Conservation (phyloP, 2,888 invertebrate genomes). For the Scaeva pyrastri region DNA sequence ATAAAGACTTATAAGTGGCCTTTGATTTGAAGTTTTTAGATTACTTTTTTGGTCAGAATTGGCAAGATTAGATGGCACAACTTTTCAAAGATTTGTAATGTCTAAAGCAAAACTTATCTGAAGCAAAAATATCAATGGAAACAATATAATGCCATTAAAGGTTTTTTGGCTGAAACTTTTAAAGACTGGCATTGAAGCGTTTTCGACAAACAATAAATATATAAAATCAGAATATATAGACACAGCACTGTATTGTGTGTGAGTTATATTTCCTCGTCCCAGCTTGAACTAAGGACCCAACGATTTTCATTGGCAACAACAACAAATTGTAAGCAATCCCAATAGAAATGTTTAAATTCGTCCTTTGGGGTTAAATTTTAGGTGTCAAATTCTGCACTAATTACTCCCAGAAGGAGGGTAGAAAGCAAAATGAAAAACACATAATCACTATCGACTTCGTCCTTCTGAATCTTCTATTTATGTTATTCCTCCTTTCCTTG, state of each 20-base stretch:
- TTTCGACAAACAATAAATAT: no score
- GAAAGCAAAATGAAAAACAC: not conserved
- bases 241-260: constrained; percentile 1
- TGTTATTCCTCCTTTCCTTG: not conserved
- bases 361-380: constrained; percentile 9
- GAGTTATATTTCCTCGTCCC: not conserved
- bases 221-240: no score
- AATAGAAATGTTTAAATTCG: not conserved
- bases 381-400: constrained; percentile 29
- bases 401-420: constrained; percentile 10
- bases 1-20: no score
- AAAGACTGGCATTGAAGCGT: no score
- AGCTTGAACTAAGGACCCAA: not conserved
- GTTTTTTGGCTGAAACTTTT: no score
- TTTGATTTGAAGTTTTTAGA: no score
- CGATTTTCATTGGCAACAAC: not conserved
- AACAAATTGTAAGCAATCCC: constrained; percentile 13
- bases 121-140: no score
- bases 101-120: no score
- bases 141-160: no score
- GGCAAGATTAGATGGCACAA: no score
- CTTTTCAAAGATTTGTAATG: no score
- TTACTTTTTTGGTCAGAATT: no score
- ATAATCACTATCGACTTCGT: constrained; percentile 29
- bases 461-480: not conserved